Evolutionary conservation across 2,888 invertebrate species (phyloP), one percentile per base, ranked within the genome.

Genomic region (Rapana venosa): DNA sequence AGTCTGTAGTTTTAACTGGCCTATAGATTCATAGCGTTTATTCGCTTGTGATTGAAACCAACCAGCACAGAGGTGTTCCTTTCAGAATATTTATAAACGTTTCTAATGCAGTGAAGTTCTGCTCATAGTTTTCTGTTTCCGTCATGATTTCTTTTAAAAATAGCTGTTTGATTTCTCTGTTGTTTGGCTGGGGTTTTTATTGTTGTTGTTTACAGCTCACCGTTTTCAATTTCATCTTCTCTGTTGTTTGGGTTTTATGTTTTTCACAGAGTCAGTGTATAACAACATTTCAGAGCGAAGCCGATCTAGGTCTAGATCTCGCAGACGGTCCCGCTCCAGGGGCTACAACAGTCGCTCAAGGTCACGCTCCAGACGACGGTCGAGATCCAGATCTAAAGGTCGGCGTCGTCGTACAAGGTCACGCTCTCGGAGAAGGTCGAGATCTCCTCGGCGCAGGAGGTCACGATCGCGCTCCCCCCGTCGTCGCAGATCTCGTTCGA

Each of bases 371-470:
- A 88, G 90, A 30, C 86, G 92, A 61, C 88, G 91, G 26, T 92
- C 92, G 35, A 89, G 92, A 20, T 92, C 94, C 66, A 91, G 94
- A 47, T 94, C 94, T 56, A 93, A 93, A 88, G 92, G 93, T 87
- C 87, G 93, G 30, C 92, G 92, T 13, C 90, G 91, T 17, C 86
- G 91, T n/a, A 87, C 92, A n/a, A 90, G 93, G 87, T 92, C 92
- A 17, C 92, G 94, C 70, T 92, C 92, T 1, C 95, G 97, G 35
- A 85, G 90, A 35, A 20, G 97, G 92, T 90, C 94, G 92, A 87
- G 93, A 92, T 92, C 92, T 61, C 90, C 90, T 32, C 96, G 97
- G 83, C 97, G 97, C 32, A 97, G 97, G 84, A 89, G 92, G 22
- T 92, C 92, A 79, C 84, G 92, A 35, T 92, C 93, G 17, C 91